These are phyloP conservation scores for Sebastes iracundus DNA, from an alignment of 2,797 vertebrate species.

Conservation along the genomic window DNA sequence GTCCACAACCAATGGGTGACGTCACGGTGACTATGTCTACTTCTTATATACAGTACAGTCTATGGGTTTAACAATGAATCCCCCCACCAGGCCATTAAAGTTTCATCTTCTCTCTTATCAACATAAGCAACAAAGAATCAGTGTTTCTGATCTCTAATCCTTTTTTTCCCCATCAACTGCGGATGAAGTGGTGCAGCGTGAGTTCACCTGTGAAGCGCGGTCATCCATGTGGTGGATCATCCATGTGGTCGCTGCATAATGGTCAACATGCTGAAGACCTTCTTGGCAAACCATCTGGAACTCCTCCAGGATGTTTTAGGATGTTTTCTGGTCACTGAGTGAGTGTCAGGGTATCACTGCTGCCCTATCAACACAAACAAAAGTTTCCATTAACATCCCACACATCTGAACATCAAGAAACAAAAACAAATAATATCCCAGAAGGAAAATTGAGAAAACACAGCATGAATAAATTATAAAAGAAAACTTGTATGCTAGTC, in stretches of 20 bases:
- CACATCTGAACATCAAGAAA: constrained; percentile 2
- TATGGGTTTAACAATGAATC: not conserved
- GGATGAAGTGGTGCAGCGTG: not conserved
- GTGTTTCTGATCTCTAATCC: not conserved
- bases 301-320: constrained; percentile 20
- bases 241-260: constrained; percentile 6
- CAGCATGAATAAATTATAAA: not conserved
- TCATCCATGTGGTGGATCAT: constrained; percentile 4
- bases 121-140: not conserved
- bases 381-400: not conserved
- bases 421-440: not conserved
- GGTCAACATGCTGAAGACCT: constrained; percentile 14
- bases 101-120: not conserved
- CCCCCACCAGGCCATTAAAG: not conserved
- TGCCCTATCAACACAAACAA: constrained; percentile 39
- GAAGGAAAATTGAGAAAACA: not conserved
- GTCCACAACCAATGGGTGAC: too few species aligned
- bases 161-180: not conserved
- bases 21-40: too few species aligned
- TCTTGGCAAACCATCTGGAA: constrained; percentile 17
- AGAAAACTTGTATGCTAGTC: not conserved
- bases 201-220: constrained; percentile 36
- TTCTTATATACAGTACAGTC: too few species aligned
- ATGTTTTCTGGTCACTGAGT: constrained; percentile 25
- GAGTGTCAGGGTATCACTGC: not conserved